These are phyloP conservation scores for Chloroceryle inda DNA, from an alignment of 2,797 vertebrate species.

Conservation along the genomic window DNA sequence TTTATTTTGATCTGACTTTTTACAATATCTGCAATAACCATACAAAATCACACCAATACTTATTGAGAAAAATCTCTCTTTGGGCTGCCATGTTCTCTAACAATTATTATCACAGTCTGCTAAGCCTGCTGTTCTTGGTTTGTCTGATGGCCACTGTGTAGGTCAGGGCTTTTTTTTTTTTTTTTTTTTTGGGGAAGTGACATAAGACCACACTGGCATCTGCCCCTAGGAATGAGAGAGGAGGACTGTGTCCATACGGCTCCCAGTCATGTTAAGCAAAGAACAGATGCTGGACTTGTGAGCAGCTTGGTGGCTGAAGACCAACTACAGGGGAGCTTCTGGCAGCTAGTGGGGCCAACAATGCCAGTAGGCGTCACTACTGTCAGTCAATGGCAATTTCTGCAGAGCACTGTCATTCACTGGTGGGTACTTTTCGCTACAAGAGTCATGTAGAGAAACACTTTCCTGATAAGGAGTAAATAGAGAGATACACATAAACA, in stretches of 20 bases:
- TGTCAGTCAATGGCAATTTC: conserved; percentile 53
- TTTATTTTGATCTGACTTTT: background rate
- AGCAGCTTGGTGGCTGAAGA: conserved; percentile 61
- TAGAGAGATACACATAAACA: background rate
- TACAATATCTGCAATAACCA: background rate
- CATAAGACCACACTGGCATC: conserved; percentile 55
- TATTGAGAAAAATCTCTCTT: background rate
- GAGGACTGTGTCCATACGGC: conserved; percentile 62
- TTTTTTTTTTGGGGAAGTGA: conserved; percentile 26
- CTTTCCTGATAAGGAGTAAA: conserved; percentile 30
- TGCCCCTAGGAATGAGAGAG: conserved; percentile 64
- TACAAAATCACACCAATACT: background rate
- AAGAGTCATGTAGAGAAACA: conserved; percentile 8
- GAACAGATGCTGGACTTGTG: conserved; percentile 68
- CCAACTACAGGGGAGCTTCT: conserved; percentile 67
- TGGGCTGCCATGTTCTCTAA: background rate
- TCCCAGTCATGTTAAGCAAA: conserved; percentile 69
- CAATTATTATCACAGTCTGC: background rate
- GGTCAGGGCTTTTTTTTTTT: conserved; percentile 12
- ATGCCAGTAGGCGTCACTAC: conserved; percentile 61
- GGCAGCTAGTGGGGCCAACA: background rate
- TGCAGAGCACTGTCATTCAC: conserved; percentile 16
- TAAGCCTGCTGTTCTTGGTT: conserved; percentile 15
- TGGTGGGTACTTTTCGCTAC: conserved; percentile 15
- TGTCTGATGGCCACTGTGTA: background rate